Evolutionary conservation across 2,113 vertebrate species (phyloP), one percentile per base, ranked within the genome.

Genomic region (Podarcis raffonei): DNA sequence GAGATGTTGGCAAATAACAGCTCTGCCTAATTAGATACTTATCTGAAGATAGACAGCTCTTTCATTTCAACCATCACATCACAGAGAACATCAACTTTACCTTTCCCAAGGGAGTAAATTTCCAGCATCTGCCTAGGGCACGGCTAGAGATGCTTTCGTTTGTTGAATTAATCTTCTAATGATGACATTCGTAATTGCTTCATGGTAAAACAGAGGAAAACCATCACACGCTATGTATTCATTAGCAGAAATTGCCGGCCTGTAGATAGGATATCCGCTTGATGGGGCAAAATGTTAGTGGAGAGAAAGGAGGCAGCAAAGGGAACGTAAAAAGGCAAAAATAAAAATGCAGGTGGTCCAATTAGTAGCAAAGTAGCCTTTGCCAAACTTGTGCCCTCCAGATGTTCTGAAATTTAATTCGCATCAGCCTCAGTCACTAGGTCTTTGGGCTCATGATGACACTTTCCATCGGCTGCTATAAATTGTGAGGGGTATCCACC

Each of bases 61-160:
- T 87, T 88, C 8, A n/a, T 85, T 87, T 87, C 78, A 62, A 37
- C 81, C 57, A 87, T 48, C 8, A 74, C 6, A 15, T 30, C 78
- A 0, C 57, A 87, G 39, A 37, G 32, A 92, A 86, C 27, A 32
- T 78, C 87, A 89, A 12, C 75, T 89, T 91, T 86, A 79, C 3
- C 5, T 62, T 89, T 92, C 35, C 32, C 12, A 77, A 84, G 65
- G 80, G 13, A 75, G 42, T 4, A 30, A 0, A 0, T 37, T 83
- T 89, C 87, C 83, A 76, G 65, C 57, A 81, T 85, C 65, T 92
- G 82, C 18, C 62, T 90, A 35, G 84, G 81, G 3, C 68, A 92
- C 18, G 74, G n/a, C 13, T 78, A 79, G 20, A 85, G 83, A 20
- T 53, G 11, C 48, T 87, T 91, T 77, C 75, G 78, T 91, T 91